Base-by-base conservation (phyloP, 2,797 vertebrate species). In the Catharus ustulatus region DNA sequence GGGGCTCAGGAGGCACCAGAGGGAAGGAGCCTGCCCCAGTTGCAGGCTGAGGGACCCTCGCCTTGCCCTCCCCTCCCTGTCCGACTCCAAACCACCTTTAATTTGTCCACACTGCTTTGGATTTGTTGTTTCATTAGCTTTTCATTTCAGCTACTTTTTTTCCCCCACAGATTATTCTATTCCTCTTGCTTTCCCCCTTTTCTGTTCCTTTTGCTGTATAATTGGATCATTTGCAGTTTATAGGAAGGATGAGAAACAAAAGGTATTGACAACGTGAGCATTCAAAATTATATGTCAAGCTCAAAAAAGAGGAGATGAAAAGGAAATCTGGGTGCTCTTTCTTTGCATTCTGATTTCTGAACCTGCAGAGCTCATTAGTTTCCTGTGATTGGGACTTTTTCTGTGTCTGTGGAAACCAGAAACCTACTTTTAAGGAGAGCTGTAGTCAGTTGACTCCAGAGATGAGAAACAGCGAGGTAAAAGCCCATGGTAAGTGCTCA, bases 141-240 rank as follows among this genome's bases (percentile, higher is more conserved):
- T 79, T 84, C 62, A 24, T 54, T 77, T 51, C 67, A 26, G 80
- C 27, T 69, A 2, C 83, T 38, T 71, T 58, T 71, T 78, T 64
- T 58, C 54, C 77, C 62, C 66, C 42, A 2, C 0, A 64, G 58
- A 73, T 90, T 40, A 79, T 86, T 84, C 81, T 43, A 6, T 62
- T 74, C 51, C 67, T 84, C 59, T 32, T 19, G 29, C 71, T 84
- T 78, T 43, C 52, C 78, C 59, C 77, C n/a, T 62, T 72, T 67
- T 51, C 87, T 40, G 4, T 57, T 69, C 59, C 67, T 74, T 94
- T 91, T 69, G 16, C 72, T 94, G 26, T 57, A 3, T 93, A 94
- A 94, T 92, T 82, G 94, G 80, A 89, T 92, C 94, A 52, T 89
- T 87, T 84, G 86, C 89, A 45, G 72, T 67, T 93, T 90, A 82